These are phyloP conservation scores for Sigmodon hispidus DNA, from an alignment of 2,113 vertebrate genomes.

Conservation along the genomic window DNA sequence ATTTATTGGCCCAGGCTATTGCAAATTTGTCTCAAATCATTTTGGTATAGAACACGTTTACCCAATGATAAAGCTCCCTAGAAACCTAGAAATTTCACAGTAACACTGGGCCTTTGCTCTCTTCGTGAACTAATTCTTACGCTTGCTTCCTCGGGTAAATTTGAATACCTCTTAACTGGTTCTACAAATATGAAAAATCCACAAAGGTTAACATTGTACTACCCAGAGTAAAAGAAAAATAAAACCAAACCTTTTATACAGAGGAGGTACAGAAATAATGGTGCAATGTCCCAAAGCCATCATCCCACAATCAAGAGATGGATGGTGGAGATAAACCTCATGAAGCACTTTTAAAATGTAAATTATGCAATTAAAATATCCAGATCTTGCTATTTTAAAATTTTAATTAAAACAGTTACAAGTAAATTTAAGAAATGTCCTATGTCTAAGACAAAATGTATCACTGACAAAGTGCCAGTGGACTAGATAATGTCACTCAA, in stretches of 20 bases:
- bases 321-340: no score
- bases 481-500: not conserved
- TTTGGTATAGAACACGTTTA: not conserved
- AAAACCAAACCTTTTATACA: not conserved
- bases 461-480: not conserved
- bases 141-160: not conserved
- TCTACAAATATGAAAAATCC: not conserved
- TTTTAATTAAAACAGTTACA: slow-evolving; percentile 52
- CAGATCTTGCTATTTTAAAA: slow-evolving; percentile 47
- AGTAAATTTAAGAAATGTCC: slow-evolving; percentile 17
- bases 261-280: not conserved
- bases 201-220: not conserved
- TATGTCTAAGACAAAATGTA: slow-evolving; percentile 17
- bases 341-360: slow-evolving; percentile 70
- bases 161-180: not conserved
- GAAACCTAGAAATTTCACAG: no score
- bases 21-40: not conserved
- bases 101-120: not conserved
- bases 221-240: not conserved
- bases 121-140: not conserved
- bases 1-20: not conserved
- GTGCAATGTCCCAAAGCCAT: accelerated
- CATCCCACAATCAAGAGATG: not conserved
- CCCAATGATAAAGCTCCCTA: not conserved
- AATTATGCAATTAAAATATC: slow-evolving; percentile 44